These are phyloP conservation scores for Oedothorax gibbosus DNA, from an alignment of 1,140 invertebrate species.

Conservation along the genomic window DNA sequence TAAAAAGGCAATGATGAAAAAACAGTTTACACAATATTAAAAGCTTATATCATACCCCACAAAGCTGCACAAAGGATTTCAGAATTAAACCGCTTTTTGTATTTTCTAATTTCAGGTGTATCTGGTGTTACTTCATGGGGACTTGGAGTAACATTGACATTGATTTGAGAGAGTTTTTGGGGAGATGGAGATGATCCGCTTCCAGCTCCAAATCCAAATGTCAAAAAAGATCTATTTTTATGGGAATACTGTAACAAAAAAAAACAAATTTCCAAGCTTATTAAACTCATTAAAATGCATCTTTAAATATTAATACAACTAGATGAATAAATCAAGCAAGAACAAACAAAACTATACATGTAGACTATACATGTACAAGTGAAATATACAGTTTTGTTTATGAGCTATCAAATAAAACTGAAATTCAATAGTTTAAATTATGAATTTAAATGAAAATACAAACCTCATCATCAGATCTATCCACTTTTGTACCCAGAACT, in stretches of 20 bases:
- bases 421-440: not conserved
- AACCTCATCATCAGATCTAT: constrained; percentile 36
- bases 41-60: constrained; percentile 76
- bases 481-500: constrained; percentile 13
- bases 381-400: too few species aligned
- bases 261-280: not conserved
- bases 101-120: constrained; percentile 98
- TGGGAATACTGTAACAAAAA: constrained; percentile 78
- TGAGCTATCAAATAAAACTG: too few species aligned
- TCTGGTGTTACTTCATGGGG: constrained; percentile 89
- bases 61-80: constrained; percentile 98
- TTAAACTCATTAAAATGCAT: not conserved
- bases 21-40: not conserved
- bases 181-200: constrained; percentile 65
- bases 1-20: not conserved
- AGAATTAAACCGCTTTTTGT: constrained; percentile 89
- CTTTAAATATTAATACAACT: not conserved
- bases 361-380: not conserved
- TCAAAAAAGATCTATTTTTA: constrained; percentile 96
- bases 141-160: constrained; percentile 96
- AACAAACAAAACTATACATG: not conserved
- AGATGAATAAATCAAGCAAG: not conserved
- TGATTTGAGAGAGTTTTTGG: constrained; percentile 92
- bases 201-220: constrained; percentile 91
- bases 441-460: not conserved